Evolutionary conservation across 2,888 invertebrate species (phyloP), one percentile per base, ranked within the genome.

Genomic region (Melikaiella ostensackeni): DNA sequence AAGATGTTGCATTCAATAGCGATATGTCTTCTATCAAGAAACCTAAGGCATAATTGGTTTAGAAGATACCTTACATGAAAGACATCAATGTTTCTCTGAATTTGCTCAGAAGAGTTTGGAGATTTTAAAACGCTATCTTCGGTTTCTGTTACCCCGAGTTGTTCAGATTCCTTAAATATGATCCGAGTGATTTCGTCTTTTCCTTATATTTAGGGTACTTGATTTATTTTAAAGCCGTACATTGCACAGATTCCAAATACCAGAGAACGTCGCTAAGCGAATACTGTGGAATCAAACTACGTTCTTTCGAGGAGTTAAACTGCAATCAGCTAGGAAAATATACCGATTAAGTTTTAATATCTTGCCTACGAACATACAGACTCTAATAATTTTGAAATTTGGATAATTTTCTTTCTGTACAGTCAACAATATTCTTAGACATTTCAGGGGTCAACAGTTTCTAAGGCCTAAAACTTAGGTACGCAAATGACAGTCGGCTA

Each of bases 381-480:
- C 42, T 75, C 76, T 74, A 75, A 27, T 27, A 74, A 21, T 27
- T 77, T 74, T 62, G 75, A 62, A 76, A 19, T 74, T n/a, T 79
- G 50, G 75, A 57, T 73, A 75, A 24, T 76, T 64, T 77, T 76
- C 70, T 79, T 62, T 83, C 81, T 84, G 82, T 82, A 87, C 81
- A 85, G 64, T 85, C 79, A 86, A 88, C 86, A 76, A 62, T 76
- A 62, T 59, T 76, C 30, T 86, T 87, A 88, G 84, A 89, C 81
- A 86, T 86, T 80, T 88, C 81, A 86, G 83, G 84, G 86, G 84
- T 88, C 86, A 86, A 87, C 86, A 85, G 80, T 84, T 84, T 82
- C 89, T 87, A 89, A 89, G 88, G 88, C 89, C 89, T 89, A 89
- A 83, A 82, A 75, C 84, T 86, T 85, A 88, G 86, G 87, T 88